These are phyloP conservation scores for Caenorhabditis macrosperma DNA, from an alignment of 2,888 invertebrate species.

Conservation along the genomic window DNA sequence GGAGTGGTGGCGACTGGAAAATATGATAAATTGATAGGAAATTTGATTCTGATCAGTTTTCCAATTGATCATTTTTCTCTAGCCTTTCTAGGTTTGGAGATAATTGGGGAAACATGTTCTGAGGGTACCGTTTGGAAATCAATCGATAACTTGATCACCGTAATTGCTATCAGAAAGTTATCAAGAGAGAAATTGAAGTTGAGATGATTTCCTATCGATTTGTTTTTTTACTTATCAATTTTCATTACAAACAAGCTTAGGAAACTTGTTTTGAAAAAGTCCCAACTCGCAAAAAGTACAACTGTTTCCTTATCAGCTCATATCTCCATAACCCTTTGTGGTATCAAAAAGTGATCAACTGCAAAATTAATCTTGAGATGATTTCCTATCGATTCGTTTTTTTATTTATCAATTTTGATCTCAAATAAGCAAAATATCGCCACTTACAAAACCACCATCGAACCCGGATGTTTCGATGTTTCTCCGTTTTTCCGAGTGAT, in stretches of 20 bases:
- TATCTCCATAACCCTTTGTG: background rate
- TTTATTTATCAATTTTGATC: no score
- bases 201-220: no score
- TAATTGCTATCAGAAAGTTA: background rate
- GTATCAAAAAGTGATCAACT: background rate
- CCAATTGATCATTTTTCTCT: no score
- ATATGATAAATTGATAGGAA: no score
- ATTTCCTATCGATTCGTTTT: background rate
- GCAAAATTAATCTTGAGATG: background rate
- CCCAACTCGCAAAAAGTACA: no score
- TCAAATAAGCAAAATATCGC: no score
- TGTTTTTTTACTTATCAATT: no score
- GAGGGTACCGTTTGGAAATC: background rate
- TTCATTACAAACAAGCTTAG: no score
- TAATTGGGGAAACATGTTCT: no score
- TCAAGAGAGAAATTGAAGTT: background rate
- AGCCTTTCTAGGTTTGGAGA: background rate
- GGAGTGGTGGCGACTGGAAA: constrained; percentile 22
- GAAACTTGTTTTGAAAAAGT: no score
- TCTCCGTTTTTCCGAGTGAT: constrained; percentile 15
- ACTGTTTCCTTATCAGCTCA: background rate
- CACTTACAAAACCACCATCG: constrained; percentile 20
- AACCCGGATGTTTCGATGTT: constrained; percentile 3
- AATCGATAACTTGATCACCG: background rate
- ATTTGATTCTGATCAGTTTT: background rate